These are phyloP conservation scores for Lethocerus indicus DNA, from an alignment of 1,140 invertebrate genomes.

Conservation along the genomic window DNA sequence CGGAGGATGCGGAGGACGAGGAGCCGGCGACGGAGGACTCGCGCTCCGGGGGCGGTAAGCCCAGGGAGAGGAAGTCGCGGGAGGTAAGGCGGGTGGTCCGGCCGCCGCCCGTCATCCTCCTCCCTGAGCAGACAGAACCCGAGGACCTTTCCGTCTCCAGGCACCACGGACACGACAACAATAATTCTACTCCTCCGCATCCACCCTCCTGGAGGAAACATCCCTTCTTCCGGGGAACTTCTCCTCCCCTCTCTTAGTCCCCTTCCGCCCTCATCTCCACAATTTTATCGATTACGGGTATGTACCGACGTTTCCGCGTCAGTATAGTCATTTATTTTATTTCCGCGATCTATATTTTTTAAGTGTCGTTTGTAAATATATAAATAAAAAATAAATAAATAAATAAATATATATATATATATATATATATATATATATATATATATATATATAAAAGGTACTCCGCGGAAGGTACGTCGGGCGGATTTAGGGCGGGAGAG, in stretches of 20 bases:
- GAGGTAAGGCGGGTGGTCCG: conserved; percentile 22
- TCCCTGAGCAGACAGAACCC: conserved; percentile 74
- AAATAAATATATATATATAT: too few species aligned
- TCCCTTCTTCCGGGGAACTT: conserved; percentile 12
- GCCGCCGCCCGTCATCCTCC: conserved; percentile 16
- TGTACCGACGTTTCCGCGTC: conserved; percentile 15
- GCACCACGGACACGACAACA: conserved; percentile 13
- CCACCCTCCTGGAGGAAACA: conserved; percentile 11
- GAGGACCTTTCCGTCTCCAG: conserved; percentile 57
- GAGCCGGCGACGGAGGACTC: conserved; percentile 20
- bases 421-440: too few species aligned
- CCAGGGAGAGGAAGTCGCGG: too few species aligned
- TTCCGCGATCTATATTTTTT: too few species aligned
- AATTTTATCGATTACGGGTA: conserved; percentile 18
- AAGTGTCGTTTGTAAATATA: too few species aligned
- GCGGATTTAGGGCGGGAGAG: too few species aligned
- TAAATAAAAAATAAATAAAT: too few species aligned
- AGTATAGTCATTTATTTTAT: conserved; percentile 15
- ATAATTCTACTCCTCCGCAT: conserved; percentile 3
- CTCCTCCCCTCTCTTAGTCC: conserved; percentile 13
- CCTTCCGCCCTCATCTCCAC: not conserved
- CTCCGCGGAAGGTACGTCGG: too few species aligned
- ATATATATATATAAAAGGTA: too few species aligned
- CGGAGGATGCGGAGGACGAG: conserved; percentile 20
- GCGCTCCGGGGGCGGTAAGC: conserved; percentile 24